A percentile compares a stretch with the other conserved stretches of the same genome.
These are phyloP conservation scores for Mustela lutreola DNA, from an alignment of 2,113 vertebrate species.

Conservation along the genomic window DNA sequence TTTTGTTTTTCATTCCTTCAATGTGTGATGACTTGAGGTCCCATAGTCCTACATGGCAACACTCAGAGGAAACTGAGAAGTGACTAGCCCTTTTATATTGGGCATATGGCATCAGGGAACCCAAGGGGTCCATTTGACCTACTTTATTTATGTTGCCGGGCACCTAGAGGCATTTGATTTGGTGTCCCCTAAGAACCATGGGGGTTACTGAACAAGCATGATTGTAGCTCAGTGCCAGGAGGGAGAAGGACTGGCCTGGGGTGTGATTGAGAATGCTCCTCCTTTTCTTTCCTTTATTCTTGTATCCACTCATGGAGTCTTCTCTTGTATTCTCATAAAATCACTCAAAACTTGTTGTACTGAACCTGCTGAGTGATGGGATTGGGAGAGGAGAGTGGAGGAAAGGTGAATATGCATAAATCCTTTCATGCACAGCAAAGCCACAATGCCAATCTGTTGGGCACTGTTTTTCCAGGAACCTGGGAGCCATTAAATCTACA, in stretches of 20 bases:
- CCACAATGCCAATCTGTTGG: background rate
- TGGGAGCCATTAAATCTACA: background rate
- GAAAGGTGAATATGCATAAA: background rate
- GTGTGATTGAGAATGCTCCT: background rate
- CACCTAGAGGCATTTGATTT: background rate
- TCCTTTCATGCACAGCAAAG: background rate
- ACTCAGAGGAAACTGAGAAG: background rate
- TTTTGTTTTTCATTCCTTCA: conserved; percentile 35
- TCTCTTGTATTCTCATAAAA: background rate
- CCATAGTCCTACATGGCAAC: background rate
- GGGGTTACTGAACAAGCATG: background rate
- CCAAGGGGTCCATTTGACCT: too few relatives aligned
- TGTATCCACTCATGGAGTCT: background rate
- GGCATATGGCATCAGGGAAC: background rate
- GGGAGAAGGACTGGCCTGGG: background rate
- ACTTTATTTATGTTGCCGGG: background rate
- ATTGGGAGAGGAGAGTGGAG: background rate
- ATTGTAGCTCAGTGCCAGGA: background rate
- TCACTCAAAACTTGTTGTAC: background rate
- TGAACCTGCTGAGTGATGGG: background rate
- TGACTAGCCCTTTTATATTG: background rate
- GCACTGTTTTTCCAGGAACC: background rate
- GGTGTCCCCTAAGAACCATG: background rate
- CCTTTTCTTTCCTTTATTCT: background rate
- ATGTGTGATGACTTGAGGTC: background rate